Base-by-base conservation (phyloP, 2,797 vertebrate genomes). In the Thaleichthys pacificus region DNA sequence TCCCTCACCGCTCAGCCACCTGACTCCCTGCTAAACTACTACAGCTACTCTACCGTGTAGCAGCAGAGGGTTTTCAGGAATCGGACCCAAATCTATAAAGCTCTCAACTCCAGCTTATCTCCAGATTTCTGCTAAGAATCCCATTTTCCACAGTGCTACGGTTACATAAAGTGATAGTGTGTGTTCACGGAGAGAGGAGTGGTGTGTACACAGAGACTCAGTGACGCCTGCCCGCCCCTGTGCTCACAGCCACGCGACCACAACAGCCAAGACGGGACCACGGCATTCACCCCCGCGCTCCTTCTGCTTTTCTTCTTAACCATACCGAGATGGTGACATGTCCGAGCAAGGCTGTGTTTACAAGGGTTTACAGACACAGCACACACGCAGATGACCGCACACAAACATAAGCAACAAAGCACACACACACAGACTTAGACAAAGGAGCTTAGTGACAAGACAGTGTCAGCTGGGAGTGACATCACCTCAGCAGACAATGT, bases 401-500 rank as follows among this genome's bases (percentile, higher is more conserved):
- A 35, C 32, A 42, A 54, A 22, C 35, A 61, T 11, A 28, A 32
- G 32, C 15, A 56, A 22, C 12, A 38, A 70, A 38, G 68, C 65
- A 68, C 22, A 68, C 57, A 42, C 28, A 49, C 72, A 63, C 30
- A 66, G 64, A 72, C 70, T 32, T 38, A 26, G 66, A 68, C 66
- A 26, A 61, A 77, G 61, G 74, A 62, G 35, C 56, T 47, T 21
- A 76, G 76, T 77, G 76, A 73, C 68, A 11, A 70, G 51, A 12
- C 56, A 12, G 0, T 68, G 73, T 86, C 85, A 84, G 80, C 80
- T 82, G 85, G 77, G 66, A 35, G 73, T 79, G 82, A 81, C 79
- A 63, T 86, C 75, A 81, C 8, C 58, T 7, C 30, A 51, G 71
- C 0, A 65, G 21, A 65, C 51, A 35, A 35, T 24, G n/a, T 58